Conservation (phyloP, 2,888 invertebrate genomes). For the Ischnus inquisitorius region DNA sequence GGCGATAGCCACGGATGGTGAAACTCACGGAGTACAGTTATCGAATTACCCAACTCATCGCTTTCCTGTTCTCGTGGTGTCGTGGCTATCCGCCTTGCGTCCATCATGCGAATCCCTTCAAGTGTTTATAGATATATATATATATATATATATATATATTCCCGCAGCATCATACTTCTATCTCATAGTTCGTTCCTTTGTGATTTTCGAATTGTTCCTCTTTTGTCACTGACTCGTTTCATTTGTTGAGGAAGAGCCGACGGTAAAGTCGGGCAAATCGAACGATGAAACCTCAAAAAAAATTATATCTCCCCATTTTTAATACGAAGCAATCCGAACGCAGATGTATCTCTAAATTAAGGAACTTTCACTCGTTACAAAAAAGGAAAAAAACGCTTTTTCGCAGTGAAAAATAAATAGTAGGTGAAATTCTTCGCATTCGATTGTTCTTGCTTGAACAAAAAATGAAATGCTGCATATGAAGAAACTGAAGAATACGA, state of each 20-base stretch:
- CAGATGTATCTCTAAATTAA: no score
- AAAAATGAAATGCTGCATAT: no score
- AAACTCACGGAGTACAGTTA: constrained; percentile 81
- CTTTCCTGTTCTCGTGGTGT: constrained; percentile 81
- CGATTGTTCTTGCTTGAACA: no score
- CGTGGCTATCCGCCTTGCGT: not conserved
- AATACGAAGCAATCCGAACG: no score
- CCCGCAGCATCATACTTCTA: not conserved
- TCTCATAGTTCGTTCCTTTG: not conserved
- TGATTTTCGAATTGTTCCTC: not conserved
- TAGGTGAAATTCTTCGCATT: no score
- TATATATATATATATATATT: not conserved
- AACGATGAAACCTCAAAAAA: not conserved
- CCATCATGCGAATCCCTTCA: not conserved
- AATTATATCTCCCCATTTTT: no score
- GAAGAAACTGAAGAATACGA: no score
- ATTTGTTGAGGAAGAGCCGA: no score
- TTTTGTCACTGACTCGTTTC: not conserved
- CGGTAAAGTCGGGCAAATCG: no score
- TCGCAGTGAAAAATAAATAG: no score
- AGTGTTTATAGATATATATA: not conserved
- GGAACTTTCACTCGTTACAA: no score
- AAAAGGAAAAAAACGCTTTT: no score
- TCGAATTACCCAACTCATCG: constrained; percentile 85
- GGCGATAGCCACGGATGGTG: constrained; percentile 61